Conservation (phyloP, 2,797 vertebrate species). For the Notamacropus eugenii region DNA sequence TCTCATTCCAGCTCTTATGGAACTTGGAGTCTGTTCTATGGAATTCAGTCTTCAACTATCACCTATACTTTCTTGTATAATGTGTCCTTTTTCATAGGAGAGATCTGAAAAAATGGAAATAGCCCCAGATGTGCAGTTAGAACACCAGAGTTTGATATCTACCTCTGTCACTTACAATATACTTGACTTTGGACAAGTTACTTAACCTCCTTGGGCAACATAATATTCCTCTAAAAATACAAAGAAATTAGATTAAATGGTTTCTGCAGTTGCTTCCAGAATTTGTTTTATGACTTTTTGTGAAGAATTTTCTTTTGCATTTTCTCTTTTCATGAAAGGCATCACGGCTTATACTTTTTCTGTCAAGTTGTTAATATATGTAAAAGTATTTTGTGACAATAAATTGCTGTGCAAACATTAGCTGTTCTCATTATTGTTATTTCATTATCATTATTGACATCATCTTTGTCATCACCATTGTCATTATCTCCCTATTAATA, state of each 20-base stretch:
- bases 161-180: not conserved
- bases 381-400: not conserved
- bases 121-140: not conserved
- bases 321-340: not conserved
- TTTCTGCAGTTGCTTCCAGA: not conserved
- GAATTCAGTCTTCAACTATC: not conserved
- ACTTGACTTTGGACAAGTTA: not conserved
- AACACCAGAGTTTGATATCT: not conserved
- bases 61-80: not conserved
- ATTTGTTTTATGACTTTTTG: not conserved
- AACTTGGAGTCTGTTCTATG: not conserved
- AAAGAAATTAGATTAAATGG: not conserved
- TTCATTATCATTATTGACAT: too few relatives aligned
- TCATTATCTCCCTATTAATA: not conserved
- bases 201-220: not conserved
- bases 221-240: not conserved
- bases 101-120: not conserved
- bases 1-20: not conserved
- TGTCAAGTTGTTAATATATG: not conserved
- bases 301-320: not conserved
- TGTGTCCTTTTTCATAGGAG: not conserved
- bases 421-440: not conserved
- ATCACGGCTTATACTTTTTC: not conserved
- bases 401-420: not conserved
- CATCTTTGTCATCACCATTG: too few relatives aligned